Evolutionary conservation across 2,888 invertebrate genomes (phyloP), one percentile per base, ranked within the genome.

Genomic region (Podabrus alpinus): DNA sequence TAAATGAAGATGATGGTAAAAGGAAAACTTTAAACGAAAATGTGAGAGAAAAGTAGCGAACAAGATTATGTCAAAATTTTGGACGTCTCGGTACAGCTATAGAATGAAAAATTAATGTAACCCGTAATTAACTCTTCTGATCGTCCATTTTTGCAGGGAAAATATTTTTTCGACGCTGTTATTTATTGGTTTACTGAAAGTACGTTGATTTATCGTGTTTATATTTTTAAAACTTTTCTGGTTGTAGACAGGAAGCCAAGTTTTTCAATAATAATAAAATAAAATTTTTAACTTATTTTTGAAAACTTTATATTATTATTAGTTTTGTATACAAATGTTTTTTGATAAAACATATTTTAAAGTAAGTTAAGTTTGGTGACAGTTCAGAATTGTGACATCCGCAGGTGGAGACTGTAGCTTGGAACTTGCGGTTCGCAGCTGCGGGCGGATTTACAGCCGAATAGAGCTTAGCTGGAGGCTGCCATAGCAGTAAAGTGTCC

Each of bases 401-500:
- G 79, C 80, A 81, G 81, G 80, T 80, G 79, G 77, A 75, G 76
- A 76, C 72, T 76, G 78, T 75, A 75, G 76, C 68, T 66, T 74
- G 72, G 68, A 77, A 76, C 72, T 75, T 77, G 76, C 71, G 78
- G 77, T 79, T 81, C 80, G 78, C 81, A 82, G 81, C 81, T 81
- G 81, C 80, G 81, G 77, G 79, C 79, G 82, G 83, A 84, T 84
- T 84, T 84, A 84, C 83, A 83, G 78, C 82, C 81, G 81, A 78
- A 80, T 80, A 82, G 83, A 81, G 83, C 84, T 84, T 84, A 84
- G 80, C 82, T 79, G 79, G 81, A 80, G 80, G 81, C 81, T 80
- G 81, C 81, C 82, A 80, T 81, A 81, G 81, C 80, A 81, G 81
- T 83, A 82, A 83, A 83, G 81, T 81, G 82, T 82, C 81, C 82